Percentiles rank a stretch among this genome's conserved stretches.
Evolutionary conservation across 2,888 invertebrate genomes (phyloP).

Genomic region (Calliopum simillimum): DNA sequence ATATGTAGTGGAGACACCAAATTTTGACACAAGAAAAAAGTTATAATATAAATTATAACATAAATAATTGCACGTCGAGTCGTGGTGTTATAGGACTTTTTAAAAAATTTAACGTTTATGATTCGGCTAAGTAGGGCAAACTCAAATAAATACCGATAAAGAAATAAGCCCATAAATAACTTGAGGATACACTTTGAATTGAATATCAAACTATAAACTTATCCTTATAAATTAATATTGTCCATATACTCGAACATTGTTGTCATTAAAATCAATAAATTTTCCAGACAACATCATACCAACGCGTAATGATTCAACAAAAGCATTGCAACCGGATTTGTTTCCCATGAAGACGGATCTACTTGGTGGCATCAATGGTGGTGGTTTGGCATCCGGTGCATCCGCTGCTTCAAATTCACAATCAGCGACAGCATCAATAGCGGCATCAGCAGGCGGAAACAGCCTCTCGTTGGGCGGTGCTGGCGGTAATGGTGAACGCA

Average conservation of each 20-base stretch:
- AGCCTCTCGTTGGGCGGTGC: slow-evolving; percentile 47
- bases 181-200: too few relatives aligned
- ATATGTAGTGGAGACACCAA: too few relatives aligned
- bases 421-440: slow-evolving; percentile 52
- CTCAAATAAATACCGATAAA: too few relatives aligned
- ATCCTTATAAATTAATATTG: not conserved
- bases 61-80: too few relatives aligned
- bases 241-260: not conserved
- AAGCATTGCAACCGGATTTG: slow-evolving; percentile 63
- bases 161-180: too few relatives aligned
- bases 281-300: slow-evolving; percentile 65
- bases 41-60: too few relatives aligned
- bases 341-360: slow-evolving; percentile 65
- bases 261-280: too few relatives aligned
- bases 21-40: too few relatives aligned
- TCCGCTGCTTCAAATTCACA: slow-evolving; percentile 54
- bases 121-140: too few relatives aligned
- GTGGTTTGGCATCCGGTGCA: slow-evolving; percentile 47
- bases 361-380: slow-evolving; percentile 51
- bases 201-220: not conserved
- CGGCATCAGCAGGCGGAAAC: slow-evolving; percentile 54
- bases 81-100: too few relatives aligned
- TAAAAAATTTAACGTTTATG: too few relatives aligned
- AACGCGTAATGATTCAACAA: slow-evolving; percentile 63
- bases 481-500: slow-evolving; percentile 57